phyloP scores from a whole-genome alignment of 2,113 vertebrate species.

The Scomber japonicus region DNA sequence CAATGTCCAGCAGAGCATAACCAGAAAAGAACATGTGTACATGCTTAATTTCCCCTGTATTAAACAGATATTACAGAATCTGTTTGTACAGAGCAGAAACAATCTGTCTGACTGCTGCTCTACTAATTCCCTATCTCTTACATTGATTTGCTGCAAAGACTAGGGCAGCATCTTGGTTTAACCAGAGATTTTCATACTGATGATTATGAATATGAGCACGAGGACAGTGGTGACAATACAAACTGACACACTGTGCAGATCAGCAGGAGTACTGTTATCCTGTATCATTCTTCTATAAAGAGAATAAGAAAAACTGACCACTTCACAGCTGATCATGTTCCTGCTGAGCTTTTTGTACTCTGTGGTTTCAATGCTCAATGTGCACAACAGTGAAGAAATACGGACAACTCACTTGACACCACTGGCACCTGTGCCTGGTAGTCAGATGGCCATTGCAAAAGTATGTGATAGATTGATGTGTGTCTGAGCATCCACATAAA shows the following conservation, averaged over 20 bases:
- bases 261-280: neutral
- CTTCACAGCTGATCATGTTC: neutral
- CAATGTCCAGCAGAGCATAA: constrained; percentile 23
- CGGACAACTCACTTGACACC: constrained; percentile 74
- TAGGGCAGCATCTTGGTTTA: neutral
- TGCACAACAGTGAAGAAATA: constrained; percentile 43
- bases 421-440: constrained; percentile 74
- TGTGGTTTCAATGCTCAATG: constrained; percentile 13
- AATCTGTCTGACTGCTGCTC: neutral
- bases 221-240: constrained; percentile 1
- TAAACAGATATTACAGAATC: constrained; percentile 4
- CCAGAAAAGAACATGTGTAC: neutral
- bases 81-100: neutral
- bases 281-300: neutral
- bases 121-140: neutral
- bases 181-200: neutral
- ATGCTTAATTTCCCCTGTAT: neutral
- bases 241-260: neutral
- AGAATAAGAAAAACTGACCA: neutral
- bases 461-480: constrained; percentile 73
- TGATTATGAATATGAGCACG: neutral
- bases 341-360: constrained; percentile 18
- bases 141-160: neutral
- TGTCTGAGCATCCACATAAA: constrained; percentile 49
- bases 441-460: constrained; percentile 64